Base-by-base conservation (phyloP, 2,113 vertebrate species). In the Rhadina sibilatrix region DNA sequence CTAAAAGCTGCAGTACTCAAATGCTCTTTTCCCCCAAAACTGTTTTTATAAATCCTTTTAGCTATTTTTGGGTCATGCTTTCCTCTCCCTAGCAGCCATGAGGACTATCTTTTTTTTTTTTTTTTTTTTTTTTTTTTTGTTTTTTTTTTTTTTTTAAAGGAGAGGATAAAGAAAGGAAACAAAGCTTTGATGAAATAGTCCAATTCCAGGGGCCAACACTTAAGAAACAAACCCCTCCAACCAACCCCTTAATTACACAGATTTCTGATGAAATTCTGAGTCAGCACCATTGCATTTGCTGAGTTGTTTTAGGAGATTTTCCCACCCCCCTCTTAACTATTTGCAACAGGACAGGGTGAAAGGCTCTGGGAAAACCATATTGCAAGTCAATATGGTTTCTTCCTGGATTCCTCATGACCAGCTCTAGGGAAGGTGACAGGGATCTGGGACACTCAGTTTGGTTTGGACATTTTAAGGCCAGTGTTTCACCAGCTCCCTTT, bases 1-100 rank as follows among this genome's bases (percentile, higher is more conserved):
- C 86, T 80, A 82, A 92, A 94, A 93, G 83, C 90, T 83, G 83
- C 79, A 83, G 63, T 66, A 76, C 79, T 95, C 88, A 88, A 92
- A 86, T 23, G 18, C 54, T 81, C 22, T 57, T 52, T 27, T 14
- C 18, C 27, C 20, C n/a, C 6, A 15, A 44, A 56, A 18, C 4
- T 66, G 33, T 12, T 74, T 72, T 87, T 84, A 37, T 1, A 23
- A 94, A 88, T 83, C 63, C 52, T 92, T 83, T 91, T 52, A 90
- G 54, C 22, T 88, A 74, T 87, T 93, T 77, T 37, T 75, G 72
- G 64, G 71, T 90, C 64, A 80, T 63, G 54, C 22, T 74, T 95
- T 72, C 74, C 50, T 94, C 63, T 77, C 69, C 35, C 47, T 74
- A 88, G 50, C 66, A 91, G 93, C 63, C 22, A 46, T 5, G 27